Evolutionary conservation across 2,797 vertebrate species (phyloP).

Genomic region (Momotus momota): DNA sequence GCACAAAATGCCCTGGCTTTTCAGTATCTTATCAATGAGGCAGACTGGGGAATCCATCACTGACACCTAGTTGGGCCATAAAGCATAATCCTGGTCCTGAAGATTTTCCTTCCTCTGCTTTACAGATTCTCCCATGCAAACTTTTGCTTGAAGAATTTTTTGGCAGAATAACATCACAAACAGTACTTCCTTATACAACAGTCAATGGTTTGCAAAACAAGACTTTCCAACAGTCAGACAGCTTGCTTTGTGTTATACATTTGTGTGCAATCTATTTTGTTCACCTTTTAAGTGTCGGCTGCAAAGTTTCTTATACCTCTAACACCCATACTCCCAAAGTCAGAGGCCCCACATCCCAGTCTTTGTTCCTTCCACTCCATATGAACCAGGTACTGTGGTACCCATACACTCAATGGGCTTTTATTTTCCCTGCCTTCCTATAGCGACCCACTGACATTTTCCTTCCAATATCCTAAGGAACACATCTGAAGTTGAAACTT

Average conservation of each 20-base stretch:
- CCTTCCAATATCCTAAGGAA: neutral
- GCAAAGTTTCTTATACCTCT: neutral
- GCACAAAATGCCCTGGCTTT: neutral
- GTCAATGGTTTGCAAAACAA: neutral
- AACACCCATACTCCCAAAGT: neutral
- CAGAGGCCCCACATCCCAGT: accelerated
- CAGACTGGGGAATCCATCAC: neutral
- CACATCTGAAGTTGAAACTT: neutral
- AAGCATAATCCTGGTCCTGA: neutral
- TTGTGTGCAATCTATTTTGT: neutral
- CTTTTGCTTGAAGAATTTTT: neutral
- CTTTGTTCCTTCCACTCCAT: neutral
- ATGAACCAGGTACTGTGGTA: accelerated
- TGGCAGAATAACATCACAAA: neutral
- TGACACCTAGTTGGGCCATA: conserved; percentile 1
- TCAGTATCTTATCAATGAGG: neutral
- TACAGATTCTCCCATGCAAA: neutral
- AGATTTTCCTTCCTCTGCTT: neutral
- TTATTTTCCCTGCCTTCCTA: neutral
- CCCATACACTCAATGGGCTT: neutral
- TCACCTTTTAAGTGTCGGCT: neutral
- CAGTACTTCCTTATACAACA: neutral
- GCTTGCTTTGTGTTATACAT: neutral
- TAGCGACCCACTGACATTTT: neutral
- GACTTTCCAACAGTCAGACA: neutral